A percentile compares a stretch with the other conserved stretches of the same genome.
These are phyloP conservation scores for Galleria mellonella DNA, from an alignment of 1,140 invertebrate genomes.

Conservation along the genomic window DNA sequence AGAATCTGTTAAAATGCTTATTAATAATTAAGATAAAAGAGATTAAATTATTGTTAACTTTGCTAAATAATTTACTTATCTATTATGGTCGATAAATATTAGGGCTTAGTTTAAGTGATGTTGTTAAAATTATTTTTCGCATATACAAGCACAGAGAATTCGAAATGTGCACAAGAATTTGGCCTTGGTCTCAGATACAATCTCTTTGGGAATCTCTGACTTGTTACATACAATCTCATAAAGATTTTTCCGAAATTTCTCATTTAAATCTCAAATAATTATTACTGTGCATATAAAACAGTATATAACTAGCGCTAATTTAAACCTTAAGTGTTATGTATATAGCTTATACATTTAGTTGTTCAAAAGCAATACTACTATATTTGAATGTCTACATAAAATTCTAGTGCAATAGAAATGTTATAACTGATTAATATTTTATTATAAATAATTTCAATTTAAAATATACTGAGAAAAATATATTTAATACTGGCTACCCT, in stretches of 20 bases:
- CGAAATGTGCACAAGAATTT: too few species aligned
- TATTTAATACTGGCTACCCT: too few species aligned
- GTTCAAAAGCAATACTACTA: constrained; percentile 48
- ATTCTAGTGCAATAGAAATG: constrained; percentile 65
- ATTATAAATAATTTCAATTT: constrained; percentile 43
- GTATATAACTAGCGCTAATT: neutral
- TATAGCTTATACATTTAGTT: constrained; percentile 38
- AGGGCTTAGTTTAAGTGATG: too few species aligned
- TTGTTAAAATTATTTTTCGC: too few species aligned
- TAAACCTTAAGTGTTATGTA: constrained; percentile 40
- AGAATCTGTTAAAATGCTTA: constrained; percentile 61
- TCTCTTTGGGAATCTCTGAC: constrained; percentile 18
- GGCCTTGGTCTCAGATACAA: neutral
- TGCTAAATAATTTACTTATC: constrained; percentile 66
- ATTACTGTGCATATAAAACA: neutral
- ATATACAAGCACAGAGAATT: too few species aligned
- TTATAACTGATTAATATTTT: constrained; percentile 64
- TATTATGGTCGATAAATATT: constrained; percentile 3
- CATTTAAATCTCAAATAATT: constrained; percentile 1
- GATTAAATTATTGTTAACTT: constrained; percentile 74
- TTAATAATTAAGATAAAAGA: constrained; percentile 59
- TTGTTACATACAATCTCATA: neutral
- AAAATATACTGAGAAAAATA: constrained; percentile 18
- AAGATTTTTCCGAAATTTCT: neutral
- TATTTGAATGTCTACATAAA: constrained; percentile 36